Conservation (phyloP, 1,140 invertebrate genomes). For the Lucilia cuprina region DNA sequence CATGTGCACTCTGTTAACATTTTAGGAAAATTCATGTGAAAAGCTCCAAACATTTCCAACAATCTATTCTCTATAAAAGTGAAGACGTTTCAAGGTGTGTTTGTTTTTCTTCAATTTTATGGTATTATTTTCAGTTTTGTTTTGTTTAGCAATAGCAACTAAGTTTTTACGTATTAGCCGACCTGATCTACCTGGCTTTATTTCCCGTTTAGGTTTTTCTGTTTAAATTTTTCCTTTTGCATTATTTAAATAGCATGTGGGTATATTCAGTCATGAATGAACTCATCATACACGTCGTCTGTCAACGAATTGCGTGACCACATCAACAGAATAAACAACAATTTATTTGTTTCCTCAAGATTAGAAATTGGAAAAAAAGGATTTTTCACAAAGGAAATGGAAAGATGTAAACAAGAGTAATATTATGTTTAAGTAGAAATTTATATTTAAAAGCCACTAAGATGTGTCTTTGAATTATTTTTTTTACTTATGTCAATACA, state of each 20-base stretch:
- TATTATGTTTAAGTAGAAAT: not conserved
- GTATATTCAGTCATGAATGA: not conserved
- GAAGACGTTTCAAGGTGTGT: not conserved
- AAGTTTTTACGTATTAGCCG: not conserved
- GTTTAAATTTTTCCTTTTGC: not conserved
- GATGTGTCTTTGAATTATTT: not conserved
- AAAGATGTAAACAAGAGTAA: not conserved
- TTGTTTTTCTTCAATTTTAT: not conserved
- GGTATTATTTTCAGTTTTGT: not conserved
- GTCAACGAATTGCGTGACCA: constrained; percentile 26
- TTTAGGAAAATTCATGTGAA: too few relatives aligned
- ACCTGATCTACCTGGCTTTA: not conserved
- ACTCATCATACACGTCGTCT: constrained; percentile 4
- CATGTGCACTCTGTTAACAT: too few relatives aligned
- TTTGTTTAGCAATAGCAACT: not conserved
- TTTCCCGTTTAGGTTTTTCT: not conserved
- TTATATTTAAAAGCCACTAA: not conserved
- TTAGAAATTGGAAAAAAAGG: not conserved
- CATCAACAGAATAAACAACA: not conserved
- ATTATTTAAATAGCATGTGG: not conserved
- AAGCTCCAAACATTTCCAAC: too few relatives aligned
- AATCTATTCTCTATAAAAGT: too few relatives aligned
- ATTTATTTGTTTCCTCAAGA: not conserved
- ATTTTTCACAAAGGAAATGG: not conserved
- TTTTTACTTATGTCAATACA: too few relatives aligned